Conservation (phyloP, 2,888 invertebrate genomes). For the Pinctada fucata region DNA sequence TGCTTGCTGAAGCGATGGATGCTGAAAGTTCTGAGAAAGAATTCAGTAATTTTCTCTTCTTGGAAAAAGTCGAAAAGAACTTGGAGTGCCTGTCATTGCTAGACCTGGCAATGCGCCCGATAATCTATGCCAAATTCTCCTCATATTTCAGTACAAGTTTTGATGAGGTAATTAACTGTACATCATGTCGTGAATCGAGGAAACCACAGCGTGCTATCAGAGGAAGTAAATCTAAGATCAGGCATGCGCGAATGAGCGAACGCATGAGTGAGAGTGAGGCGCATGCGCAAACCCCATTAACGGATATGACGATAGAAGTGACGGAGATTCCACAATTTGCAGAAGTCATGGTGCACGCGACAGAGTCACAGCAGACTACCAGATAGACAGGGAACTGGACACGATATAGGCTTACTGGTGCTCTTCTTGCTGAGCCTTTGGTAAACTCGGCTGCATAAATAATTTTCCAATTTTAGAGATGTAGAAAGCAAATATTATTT, state of each 20-base stretch:
- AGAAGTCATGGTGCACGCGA: no score
- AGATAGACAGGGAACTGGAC: no score
- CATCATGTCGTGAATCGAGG: constrained; percentile 45
- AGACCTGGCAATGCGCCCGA: constrained; percentile 64
- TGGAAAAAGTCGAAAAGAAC: constrained; percentile 47
- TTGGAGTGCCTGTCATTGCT: constrained; percentile 59
- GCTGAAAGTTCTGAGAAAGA: background rate
- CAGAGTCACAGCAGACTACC: no score
- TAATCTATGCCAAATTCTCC: constrained; percentile 67
- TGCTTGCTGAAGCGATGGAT: background rate
- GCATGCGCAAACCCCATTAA: background rate
- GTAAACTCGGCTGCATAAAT: no score
- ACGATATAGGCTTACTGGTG: no score
- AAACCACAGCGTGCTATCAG: background rate
- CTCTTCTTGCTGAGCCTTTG: no score
- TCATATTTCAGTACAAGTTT: constrained; percentile 65
- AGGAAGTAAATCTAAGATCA: background rate
- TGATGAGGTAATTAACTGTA: constrained; percentile 70
- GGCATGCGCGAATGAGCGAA: background rate
- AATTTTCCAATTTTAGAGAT: no score
- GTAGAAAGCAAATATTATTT: no score
- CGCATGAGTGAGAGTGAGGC: background rate
- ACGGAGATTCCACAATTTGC: no score
- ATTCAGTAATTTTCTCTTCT: constrained; percentile 15
- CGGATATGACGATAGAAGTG: background rate